Evolutionary conservation across 2,888 invertebrate genomes (phyloP).

Genomic region (Epinotia nisella): DNA sequence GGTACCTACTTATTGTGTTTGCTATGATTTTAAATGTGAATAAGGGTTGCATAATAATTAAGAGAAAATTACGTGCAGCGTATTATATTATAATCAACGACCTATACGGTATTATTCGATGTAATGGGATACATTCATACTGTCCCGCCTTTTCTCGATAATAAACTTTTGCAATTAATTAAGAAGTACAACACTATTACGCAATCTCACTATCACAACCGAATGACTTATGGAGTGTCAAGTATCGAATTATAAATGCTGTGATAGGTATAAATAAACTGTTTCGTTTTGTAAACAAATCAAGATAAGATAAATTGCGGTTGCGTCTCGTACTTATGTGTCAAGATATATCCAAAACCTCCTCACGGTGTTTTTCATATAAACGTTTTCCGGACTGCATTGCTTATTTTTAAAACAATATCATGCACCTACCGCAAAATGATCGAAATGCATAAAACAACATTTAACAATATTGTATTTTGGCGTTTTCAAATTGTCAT

Average conservation of each 20-base stretch:
- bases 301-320: neutral
- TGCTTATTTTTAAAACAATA: too few species aligned
- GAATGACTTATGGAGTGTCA: conserved; percentile 21
- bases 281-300: conserved; percentile 20
- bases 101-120: neutral
- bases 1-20: too few species aligned
- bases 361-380: too few species aligned
- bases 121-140: conserved; percentile 29
- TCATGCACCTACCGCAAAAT: too few species aligned
- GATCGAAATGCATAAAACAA: too few species aligned
- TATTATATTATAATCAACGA: neutral
- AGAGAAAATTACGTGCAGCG: neutral
- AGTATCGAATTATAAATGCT: conserved; percentile 30
- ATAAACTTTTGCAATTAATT: conserved; percentile 16
- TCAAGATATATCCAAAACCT: neutral
- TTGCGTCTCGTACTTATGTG: conserved; percentile 1
- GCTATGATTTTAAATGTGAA: neutral
- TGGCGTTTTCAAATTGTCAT: too few species aligned
- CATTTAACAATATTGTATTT: too few species aligned
- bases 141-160: conserved; percentile 9
- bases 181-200: conserved; percentile 17
- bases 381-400: too few species aligned
- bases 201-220: neutral
- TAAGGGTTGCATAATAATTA: neutral
- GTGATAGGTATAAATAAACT: neutral